A percentile compares a stretch with the other conserved stretches of the same genome.
Conservation (phyloP, 2,797 vertebrate genomes). For the Sebastes vulpes region DNA sequence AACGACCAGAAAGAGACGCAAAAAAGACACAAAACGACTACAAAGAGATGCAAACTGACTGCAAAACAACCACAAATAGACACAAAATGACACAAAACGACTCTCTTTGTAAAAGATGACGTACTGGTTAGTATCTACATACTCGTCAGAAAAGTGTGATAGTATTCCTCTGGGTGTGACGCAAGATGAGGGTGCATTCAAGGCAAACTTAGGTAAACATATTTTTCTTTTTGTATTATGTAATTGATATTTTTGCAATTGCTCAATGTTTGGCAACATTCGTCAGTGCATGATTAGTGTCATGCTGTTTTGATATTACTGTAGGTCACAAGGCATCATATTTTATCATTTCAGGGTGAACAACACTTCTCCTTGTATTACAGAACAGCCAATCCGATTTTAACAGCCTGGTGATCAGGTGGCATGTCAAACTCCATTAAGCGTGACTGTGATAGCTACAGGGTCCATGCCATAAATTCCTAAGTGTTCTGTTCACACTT, state of each 20-base stretch:
- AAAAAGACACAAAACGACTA: not conserved
- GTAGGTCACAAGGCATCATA: slow-evolving; percentile 44
- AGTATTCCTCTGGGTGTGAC: not conserved
- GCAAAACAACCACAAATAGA: not conserved
- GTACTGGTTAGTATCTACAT: not conserved
- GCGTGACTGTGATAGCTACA: slow-evolving; percentile 42
- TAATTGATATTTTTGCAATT: slow-evolving; percentile 18
- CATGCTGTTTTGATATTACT: slow-evolving; percentile 39
- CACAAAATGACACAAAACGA: not conserved
- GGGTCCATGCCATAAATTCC: slow-evolving; percentile 51
- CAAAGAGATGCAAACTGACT: not conserved
- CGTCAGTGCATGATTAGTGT: not conserved
- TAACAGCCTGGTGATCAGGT: slow-evolving; percentile 74
- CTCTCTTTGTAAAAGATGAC: not conserved
- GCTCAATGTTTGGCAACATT: slow-evolving; percentile 5
- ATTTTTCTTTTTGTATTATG: not conserved
- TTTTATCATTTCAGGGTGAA: slow-evolving; percentile 61
- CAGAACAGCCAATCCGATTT: slow-evolving; percentile 54
- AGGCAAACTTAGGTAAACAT: not conserved
- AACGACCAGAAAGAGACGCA: too few relatives aligned
- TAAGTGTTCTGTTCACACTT: slow-evolving; percentile 52
- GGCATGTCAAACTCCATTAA: slow-evolving; percentile 73
- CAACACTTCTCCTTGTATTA: slow-evolving; percentile 59
- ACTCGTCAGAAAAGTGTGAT: not conserved
- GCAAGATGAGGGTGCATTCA: not conserved